Evolutionary conservation across 2,797 vertebrate genomes (phyloP).

Genomic region (Takifugu ocellatus): DNA sequence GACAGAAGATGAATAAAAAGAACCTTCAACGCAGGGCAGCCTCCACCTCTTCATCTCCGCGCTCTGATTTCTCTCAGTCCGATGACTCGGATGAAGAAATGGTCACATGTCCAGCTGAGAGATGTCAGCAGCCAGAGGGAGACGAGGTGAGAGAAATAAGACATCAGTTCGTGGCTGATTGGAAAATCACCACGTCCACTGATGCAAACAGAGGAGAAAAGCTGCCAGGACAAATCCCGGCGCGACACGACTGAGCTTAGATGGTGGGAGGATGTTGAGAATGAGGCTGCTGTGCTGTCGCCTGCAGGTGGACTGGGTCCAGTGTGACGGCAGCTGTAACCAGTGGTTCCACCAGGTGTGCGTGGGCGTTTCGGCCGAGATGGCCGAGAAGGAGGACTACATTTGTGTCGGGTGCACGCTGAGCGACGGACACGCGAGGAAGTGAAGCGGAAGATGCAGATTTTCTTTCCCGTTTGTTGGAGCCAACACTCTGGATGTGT

Average conservation of each 20-base stretch:
- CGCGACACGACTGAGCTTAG: too few relatives aligned
- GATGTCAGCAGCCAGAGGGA: constrained; percentile 92
- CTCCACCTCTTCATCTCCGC: constrained; percentile 74
- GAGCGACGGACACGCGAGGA: constrained; percentile 72
- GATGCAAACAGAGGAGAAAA: too few relatives aligned
- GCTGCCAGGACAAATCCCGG: too few relatives aligned
- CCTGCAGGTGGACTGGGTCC: constrained; percentile 94
- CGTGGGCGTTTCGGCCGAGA: constrained; percentile 91
- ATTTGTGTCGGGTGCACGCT: constrained; percentile 86
- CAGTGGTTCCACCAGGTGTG: constrained; percentile 99
- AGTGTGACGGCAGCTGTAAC: constrained; percentile 98
- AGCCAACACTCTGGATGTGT: constrained; percentile 68
- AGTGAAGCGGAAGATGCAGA: constrained; percentile 59
- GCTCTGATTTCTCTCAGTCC: constrained; percentile 86
- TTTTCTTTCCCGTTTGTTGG: constrained; percentile 20
- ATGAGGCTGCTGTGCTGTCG: not conserved
- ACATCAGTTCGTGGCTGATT: too few relatives aligned
- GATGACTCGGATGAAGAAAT: constrained; percentile 95
- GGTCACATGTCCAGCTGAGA: constrained; percentile 88
- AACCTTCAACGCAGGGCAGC: constrained; percentile 77
- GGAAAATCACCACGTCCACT: too few relatives aligned
- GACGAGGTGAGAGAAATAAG: constrained; percentile 83
- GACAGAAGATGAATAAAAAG: constrained; percentile 80
- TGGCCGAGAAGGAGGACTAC: constrained; percentile 96
- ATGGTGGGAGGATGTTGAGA: not conserved